Conservation (phyloP, 2,113 vertebrate genomes). For the Microcebus ravelobensis region DNA sequence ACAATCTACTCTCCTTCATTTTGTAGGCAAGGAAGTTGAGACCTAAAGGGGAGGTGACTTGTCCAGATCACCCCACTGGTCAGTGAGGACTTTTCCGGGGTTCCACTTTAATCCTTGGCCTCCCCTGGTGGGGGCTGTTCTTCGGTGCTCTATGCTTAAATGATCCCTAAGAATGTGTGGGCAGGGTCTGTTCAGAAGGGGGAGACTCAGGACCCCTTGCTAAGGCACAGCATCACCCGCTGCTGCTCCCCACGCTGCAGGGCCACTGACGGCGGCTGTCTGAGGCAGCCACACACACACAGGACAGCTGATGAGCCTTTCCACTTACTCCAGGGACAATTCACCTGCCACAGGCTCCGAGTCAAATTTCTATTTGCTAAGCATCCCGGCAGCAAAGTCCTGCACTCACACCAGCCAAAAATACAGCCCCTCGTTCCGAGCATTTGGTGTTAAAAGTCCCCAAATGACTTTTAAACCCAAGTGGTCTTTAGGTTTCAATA, state of each 20-base stretch:
- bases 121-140: background rate
- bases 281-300: background rate
- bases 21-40: background rate
- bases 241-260: background rate
- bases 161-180: background rate
- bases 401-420: constrained; percentile 82
- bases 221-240: background rate
- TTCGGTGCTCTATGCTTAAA: constrained; percentile 35
- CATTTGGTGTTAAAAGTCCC: constrained; percentile 85
- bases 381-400: constrained; percentile 79
- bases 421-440: constrained; percentile 82
- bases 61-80: background rate
- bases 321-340: constrained; percentile 35
- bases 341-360: constrained; percentile 77
- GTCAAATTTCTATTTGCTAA: constrained; percentile 70
- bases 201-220: background rate
- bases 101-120: background rate
- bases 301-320: constrained; percentile 84
- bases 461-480: constrained; percentile 78
- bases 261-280: rapidly evolving
- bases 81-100: background rate
- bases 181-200: background rate
- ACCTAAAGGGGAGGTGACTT: background rate
- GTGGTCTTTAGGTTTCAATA: constrained; percentile 79
- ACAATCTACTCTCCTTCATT: background rate